Conservation (phyloP, 2,113 vertebrate genomes). For the Strix aluco region DNA sequence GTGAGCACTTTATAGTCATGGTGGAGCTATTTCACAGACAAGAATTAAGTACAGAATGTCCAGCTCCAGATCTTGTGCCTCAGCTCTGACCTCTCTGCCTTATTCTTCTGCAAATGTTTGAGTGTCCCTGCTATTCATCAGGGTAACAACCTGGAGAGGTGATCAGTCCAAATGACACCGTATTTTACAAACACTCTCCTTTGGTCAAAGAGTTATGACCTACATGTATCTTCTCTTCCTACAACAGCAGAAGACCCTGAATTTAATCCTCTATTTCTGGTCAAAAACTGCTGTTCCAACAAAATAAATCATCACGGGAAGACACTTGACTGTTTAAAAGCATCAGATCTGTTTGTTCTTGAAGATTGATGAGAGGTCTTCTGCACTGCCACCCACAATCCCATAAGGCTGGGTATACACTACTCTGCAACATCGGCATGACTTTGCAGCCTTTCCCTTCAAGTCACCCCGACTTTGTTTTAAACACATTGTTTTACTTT, state of each 20-base stretch:
- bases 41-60: not conserved
- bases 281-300: not conserved
- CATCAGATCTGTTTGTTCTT: not conserved
- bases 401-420: not conserved
- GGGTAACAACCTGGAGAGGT: not conserved
- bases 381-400: accelerated
- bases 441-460: not conserved
- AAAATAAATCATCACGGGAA: not conserved
- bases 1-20: not conserved
- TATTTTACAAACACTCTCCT: not conserved
- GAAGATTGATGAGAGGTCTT: not conserved
- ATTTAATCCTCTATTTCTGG: not conserved
- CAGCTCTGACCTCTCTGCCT: not conserved
- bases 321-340: not conserved
- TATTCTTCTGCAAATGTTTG: not conserved
- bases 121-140: not conserved
- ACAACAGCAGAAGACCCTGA: not conserved
- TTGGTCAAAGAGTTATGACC: not conserved
- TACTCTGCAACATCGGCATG: accelerated
- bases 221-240: not conserved
- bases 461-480: not conserved
- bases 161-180: not conserved
- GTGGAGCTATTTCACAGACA: not conserved
- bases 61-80: not conserved
- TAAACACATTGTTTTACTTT: not conserved